A percentile compares a stretch with the other conserved stretches of the same genome.
These are phyloP conservation scores for Agelastica alni DNA, from an alignment of 2,888 invertebrate species.

Conservation along the genomic window DNA sequence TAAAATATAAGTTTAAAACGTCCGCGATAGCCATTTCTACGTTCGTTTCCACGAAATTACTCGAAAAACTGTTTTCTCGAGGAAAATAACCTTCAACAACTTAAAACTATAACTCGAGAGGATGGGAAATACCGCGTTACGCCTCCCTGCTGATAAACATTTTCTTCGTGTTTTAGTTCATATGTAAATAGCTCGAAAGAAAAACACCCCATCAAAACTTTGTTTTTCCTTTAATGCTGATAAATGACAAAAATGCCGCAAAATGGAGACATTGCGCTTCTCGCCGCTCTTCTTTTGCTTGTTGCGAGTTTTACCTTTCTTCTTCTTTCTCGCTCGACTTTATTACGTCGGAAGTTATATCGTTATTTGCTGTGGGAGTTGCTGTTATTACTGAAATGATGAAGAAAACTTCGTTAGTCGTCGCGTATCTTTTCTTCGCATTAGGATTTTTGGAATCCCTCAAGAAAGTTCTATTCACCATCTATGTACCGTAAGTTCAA, in stretches of 20 bases:
- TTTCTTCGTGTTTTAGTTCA: conserved; percentile 21
- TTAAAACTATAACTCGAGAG: conserved; percentile 16
- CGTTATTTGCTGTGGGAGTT: conserved; percentile 23
- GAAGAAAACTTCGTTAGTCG: conserved; percentile 14
- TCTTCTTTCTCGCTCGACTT: conserved; percentile 4
- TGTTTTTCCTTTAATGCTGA: conserved; percentile 20
- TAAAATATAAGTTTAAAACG: conserved; percentile 2
- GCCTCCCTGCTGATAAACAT: conserved; percentile 16
- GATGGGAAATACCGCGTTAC: conserved; percentile 1
- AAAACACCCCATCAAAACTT: conserved; percentile 23
- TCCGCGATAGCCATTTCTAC: conserved; percentile 2
- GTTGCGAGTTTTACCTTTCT: conserved; percentile 11
- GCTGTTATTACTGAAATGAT: conserved; percentile 13
- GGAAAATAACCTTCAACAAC: conserved; percentile 19
- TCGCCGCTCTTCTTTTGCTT: background rate
- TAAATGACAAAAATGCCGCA: conserved; percentile 24
- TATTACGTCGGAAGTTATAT: conserved; percentile 23
- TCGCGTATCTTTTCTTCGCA: background rate
- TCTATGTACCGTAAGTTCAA: no score
- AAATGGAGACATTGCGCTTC: conserved; percentile 16
- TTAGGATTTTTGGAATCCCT: background rate
- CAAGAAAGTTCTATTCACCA: no score
- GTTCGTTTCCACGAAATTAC: conserved; percentile 16
- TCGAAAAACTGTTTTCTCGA: conserved; percentile 19
- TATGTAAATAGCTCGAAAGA: conserved; percentile 22